Evolutionary conservation across 2,888 invertebrate genomes (phyloP), one percentile per base, ranked within the genome.

Genomic region (Helleia helle): DNA sequence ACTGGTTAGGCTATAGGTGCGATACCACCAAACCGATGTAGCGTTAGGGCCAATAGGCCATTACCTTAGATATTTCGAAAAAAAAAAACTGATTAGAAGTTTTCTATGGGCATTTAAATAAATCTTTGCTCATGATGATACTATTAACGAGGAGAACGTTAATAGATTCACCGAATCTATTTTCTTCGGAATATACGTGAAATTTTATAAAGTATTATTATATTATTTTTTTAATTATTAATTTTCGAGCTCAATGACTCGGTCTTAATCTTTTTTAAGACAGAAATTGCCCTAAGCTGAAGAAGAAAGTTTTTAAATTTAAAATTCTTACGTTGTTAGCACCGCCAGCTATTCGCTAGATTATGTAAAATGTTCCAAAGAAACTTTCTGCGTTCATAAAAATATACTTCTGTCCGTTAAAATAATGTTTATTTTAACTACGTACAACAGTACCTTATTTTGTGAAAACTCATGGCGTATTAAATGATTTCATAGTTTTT

Each of bases 241-340:
- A 17, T 31, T 31, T 31, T 18, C 17, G 17, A 31, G 52, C 43
- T 51, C 17, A 7, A 17, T 38, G 27, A 26, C 15, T 17, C 27
- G 17, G n/a, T 29, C 22, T 38, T 22, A 38, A 38, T 28, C 38
- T 38, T 38, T 29, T n/a, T 17, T 22, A 29, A 22, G 14, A 22
- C 38, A 28, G 22, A 38, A 29, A 29, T 29, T 14, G 38, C 38
- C 38, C 9, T 38, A 38, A 38, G 29, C 29, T 38, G 29, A 22
- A 29, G 29, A 29, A 38, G 38, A 38, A 38, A 38, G 38, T 38
- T 38, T 38, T 38, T 29, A 38, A 38, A 26, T 38, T 38, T 29
- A 38, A 38, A 26, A 37, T 38, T 38, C 38, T 17, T 26, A 27
- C 38, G 38, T 38, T 26, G 26, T 17, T 28, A 38, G 18, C 38